Conservation (phyloP, 1,140 invertebrate species). For the Hylaeus anthracinus region DNA sequence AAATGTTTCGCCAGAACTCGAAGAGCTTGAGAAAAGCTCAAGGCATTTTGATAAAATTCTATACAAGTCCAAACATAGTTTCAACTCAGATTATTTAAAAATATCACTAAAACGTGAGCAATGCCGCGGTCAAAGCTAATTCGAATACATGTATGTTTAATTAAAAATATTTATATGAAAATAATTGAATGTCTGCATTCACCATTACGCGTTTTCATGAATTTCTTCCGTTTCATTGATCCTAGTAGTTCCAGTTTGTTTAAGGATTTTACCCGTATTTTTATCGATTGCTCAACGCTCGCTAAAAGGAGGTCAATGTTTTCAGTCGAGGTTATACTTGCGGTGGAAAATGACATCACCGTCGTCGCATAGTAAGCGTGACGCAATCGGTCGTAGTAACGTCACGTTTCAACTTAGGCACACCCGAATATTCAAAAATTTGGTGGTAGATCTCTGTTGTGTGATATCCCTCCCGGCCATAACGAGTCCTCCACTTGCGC, state of each 20-base stretch:
- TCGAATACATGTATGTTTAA: not conserved
- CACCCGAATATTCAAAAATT: conserved; percentile 31
- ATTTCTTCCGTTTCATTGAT: not conserved
- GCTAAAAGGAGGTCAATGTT: conserved; percentile 70
- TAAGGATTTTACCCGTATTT: conserved; percentile 26
- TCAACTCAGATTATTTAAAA: no score
- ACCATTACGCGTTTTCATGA: not conserved
- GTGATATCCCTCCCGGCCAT: no score
- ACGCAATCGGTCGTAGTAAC: conserved; percentile 69
- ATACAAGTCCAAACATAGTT: no score
- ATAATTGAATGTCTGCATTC: no score
- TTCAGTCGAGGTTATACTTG: conserved; percentile 69
- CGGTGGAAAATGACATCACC: conserved; percentile 71
- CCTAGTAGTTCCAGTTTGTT: conserved; percentile 29
- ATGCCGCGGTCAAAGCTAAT: no score
- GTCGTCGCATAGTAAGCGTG: conserved; percentile 70
- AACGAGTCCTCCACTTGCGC: no score
- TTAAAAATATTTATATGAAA: no score
- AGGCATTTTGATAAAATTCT: no score
- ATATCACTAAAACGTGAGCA: no score
- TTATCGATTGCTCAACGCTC: conserved; percentile 49
- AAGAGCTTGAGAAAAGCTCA: no score
- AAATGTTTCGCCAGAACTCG: no score
- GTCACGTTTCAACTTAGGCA: conserved; percentile 55
- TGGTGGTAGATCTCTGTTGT: not conserved